Evolutionary conservation across 2,888 invertebrate species (phyloP).

Genomic region (Drosophila neonasuta): DNA sequence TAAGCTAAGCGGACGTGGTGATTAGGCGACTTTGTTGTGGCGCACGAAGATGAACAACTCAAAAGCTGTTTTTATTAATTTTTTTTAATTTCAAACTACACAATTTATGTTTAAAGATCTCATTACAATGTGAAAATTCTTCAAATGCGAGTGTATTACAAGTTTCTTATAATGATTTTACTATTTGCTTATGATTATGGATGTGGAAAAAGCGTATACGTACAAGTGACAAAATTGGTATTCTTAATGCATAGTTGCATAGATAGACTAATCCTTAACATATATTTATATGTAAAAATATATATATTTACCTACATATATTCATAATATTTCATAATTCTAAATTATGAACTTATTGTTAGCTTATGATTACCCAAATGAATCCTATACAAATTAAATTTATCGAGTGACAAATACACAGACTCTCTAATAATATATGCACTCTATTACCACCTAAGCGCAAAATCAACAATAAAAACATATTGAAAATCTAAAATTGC

Average conservation of each 20-base stretch:
- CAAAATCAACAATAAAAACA: conserved; percentile 44
- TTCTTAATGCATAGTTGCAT: conserved; percentile 67
- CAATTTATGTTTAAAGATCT: conserved; percentile 73
- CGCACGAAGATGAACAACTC: conserved; percentile 43
- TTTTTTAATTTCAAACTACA: conserved; percentile 61
- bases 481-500: conserved; percentile 24
- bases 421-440: conserved; percentile 50
- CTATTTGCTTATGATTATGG: conserved; percentile 53
- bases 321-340: conserved; percentile 55
- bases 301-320: conserved; percentile 39
- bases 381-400: conserved; percentile 79
- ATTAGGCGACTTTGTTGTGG: conserved; percentile 6
- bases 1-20: conserved; percentile 34
- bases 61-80: conserved; percentile 64
- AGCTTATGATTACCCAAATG: conserved; percentile 78
- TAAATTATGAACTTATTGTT: conserved; percentile 62
- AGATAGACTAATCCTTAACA: conserved; percentile 72
- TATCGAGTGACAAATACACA: conserved; percentile 52
- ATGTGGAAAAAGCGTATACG: conserved; percentile 72
- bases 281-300: conserved; percentile 39
- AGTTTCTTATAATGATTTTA: conserved; percentile 74
- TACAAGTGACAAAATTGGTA: conserved; percentile 76
- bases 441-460: conserved; percentile 59
- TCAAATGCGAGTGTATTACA: conserved; percentile 75
- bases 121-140: conserved; percentile 71